Percentiles rank a stretch among this genome's conserved stretches.
Evolutionary conservation across 2,113 vertebrate species (phyloP).

Genomic region (Malurus alboscapulatus): DNA sequence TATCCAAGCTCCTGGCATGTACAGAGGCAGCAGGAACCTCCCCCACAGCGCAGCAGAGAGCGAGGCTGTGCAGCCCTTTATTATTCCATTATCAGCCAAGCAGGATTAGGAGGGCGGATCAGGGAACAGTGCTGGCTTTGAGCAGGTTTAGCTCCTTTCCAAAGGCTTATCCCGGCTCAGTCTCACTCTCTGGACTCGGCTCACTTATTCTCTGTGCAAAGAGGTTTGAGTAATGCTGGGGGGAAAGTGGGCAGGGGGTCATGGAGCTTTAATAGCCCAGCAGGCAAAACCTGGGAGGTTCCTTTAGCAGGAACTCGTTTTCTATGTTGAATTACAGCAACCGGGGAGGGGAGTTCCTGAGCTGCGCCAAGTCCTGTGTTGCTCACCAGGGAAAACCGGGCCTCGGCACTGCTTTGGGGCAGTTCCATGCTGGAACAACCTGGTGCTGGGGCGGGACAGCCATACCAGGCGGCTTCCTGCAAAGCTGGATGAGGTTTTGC

Average conservation of each 20-base stretch:
- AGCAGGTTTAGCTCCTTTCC: slow-evolving; percentile 45
- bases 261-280: neutral
- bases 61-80: neutral
- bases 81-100: slow-evolving; percentile 29
- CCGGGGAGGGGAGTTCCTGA: neutral
- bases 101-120: slow-evolving; percentile 28
- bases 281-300: neutral
- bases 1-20: neutral
- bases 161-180: slow-evolving; percentile 2
- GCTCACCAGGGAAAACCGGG: neutral
- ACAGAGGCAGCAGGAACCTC: slow-evolving; percentile 5
- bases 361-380: neutral
- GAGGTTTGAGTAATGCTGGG: neutral
- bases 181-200: neutral
- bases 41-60: neutral
- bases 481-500: neutral
- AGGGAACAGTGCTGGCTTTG: neutral
- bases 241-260: neutral
- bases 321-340: neutral
- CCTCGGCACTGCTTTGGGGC: neutral
- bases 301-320: neutral
- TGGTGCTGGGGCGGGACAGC: neutral
- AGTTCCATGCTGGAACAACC: neutral
- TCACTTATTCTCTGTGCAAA: neutral
- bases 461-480: neutral